Conservation (phyloP, 35 echinoderm and acorn worm genomes). For the Anneissia japonica region DNA sequence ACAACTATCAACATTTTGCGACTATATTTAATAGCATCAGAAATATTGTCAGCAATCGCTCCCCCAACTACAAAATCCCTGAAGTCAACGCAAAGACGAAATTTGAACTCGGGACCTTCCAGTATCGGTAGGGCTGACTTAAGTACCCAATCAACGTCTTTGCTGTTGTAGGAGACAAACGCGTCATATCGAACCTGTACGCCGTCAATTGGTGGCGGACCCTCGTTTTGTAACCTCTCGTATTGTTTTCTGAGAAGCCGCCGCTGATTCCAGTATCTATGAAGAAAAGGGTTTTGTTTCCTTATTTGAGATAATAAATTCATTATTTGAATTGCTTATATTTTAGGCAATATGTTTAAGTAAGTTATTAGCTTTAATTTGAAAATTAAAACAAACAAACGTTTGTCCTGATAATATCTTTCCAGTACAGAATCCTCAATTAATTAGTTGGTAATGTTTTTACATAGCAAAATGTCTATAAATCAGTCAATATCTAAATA, state of each 20-base stretch:
- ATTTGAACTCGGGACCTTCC: constrained; percentile 5
- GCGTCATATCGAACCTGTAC: constrained; percentile 23
- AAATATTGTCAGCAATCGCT: constrained; percentile 53
- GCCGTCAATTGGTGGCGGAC: neutral
- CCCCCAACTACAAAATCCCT: constrained; percentile 54
- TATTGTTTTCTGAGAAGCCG: neutral
- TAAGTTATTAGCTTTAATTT: too few species aligned
- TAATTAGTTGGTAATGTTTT: too few species aligned
- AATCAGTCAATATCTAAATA: too few species aligned
- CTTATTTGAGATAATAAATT: too few species aligned
- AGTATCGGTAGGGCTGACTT: constrained; percentile 29
- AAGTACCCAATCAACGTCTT: constrained; percentile 47
- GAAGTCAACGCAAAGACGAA: constrained; percentile 41
- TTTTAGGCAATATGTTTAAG: too few species aligned
- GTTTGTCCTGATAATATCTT: too few species aligned
- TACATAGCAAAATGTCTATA: too few species aligned
- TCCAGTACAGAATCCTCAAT: too few species aligned
- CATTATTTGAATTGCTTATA: too few species aligned
- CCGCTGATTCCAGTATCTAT: neutral
- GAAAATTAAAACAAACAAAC: too few species aligned
- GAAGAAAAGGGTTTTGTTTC: neutral
- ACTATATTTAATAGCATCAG: constrained; percentile 40
- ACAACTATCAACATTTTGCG: constrained; percentile 39
- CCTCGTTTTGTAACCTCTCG: neutral
- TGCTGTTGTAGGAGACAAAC: constrained; percentile 67